Percentiles rank a stretch among this genome's conserved stretches.
These are phyloP conservation scores for Trichechus manatus DNA, from an alignment of 2,113 vertebrate species.

Conservation along the genomic window DNA sequence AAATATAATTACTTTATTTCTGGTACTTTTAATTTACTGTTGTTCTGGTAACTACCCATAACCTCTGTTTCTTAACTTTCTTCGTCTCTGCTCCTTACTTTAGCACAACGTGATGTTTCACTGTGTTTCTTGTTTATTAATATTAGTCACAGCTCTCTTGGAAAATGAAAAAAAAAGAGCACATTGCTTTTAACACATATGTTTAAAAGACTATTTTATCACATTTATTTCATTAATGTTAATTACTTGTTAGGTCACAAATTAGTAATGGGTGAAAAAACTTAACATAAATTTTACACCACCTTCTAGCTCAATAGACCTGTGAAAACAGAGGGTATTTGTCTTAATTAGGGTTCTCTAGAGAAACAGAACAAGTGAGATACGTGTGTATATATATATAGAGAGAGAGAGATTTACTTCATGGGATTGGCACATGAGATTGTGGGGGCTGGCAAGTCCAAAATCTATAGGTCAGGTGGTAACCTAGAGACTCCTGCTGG, in stretches of 20 bases:
- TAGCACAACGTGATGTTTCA: neutral
- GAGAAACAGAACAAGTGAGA: too few species aligned
- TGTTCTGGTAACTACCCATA: neutral
- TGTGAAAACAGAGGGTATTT: neutral
- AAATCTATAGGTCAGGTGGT: too few species aligned
- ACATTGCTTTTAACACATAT: neutral
- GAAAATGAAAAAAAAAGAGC: neutral
- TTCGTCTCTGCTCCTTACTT: neutral
- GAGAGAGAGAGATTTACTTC: too few species aligned
- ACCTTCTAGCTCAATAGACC: neutral
- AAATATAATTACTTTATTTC: neutral
- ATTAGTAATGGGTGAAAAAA: neutral
- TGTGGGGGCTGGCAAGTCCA: too few species aligned
- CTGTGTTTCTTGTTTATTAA: neutral
- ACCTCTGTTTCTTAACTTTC: neutral
- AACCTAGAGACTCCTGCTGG: too few species aligned
- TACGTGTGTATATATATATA: too few species aligned
- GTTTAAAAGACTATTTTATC: neutral
- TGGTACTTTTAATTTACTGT: neutral
- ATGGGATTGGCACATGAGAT: too few species aligned
- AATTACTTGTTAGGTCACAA: neutral
- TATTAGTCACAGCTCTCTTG: neutral
- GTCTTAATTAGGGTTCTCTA: too few species aligned
- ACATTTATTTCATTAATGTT: neutral
- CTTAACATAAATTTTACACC: neutral